These are phyloP conservation scores for Hippolais icterina DNA, from an alignment of 2,113 vertebrate genomes.

Conservation along the genomic window DNA sequence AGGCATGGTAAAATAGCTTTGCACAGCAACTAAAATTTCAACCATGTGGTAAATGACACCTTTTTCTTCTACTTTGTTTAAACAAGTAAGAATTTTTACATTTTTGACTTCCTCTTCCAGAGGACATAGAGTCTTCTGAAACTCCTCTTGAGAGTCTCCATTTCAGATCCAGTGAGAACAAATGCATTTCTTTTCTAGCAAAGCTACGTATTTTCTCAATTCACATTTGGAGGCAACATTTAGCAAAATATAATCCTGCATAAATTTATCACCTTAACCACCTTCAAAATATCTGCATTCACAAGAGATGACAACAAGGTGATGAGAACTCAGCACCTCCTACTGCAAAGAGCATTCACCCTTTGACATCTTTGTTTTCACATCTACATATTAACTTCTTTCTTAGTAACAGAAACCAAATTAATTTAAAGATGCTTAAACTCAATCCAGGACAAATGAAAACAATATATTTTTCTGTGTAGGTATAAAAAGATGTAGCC, in stretches of 20 bases:
- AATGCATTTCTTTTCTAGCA: not conserved
- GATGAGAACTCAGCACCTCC: not conserved
- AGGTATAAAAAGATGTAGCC: rapidly evolving
- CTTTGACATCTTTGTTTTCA: not conserved
- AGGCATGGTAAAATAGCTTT: not conserved
- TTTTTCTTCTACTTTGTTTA: not conserved
- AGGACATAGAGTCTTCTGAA: not conserved
- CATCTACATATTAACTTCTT: not conserved
- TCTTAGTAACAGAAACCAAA: not conserved
- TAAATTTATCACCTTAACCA: not conserved
- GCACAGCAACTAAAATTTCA: not conserved
- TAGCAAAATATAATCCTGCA: not conserved
- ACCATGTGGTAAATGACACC: rapidly evolving
- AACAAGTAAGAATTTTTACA: not conserved
- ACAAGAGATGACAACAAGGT: not conserved
- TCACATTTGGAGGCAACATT: not conserved
- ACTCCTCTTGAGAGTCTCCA: not conserved
- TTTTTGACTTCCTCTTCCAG: not conserved
- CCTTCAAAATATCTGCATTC: not conserved
- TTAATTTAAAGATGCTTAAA: not conserved
- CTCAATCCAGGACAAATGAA: not conserved
- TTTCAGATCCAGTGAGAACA: not conserved
- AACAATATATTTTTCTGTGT: not conserved
- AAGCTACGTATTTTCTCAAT: not conserved
- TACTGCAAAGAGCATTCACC: not conserved